Percentiles rank a stretch among this genome's conserved stretches.
Conservation (phyloP, 2,113 vertebrate genomes). For the Pseudorectes ferrugineus region DNA sequence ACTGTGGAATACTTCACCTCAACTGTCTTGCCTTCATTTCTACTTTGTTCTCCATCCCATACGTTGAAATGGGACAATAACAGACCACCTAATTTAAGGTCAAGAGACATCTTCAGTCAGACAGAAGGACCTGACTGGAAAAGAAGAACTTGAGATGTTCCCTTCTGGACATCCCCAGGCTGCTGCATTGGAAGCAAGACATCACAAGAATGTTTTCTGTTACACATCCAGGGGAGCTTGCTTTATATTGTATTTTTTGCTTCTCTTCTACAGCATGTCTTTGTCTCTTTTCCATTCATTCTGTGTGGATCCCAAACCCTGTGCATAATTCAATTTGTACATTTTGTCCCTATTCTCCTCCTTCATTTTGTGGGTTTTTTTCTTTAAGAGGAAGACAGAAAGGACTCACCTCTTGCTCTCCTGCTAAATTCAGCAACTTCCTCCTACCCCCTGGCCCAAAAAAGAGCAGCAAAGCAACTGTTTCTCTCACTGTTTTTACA, state of each 20-base stretch:
- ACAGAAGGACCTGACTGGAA: background rate
- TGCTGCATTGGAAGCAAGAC: fast-evolving
- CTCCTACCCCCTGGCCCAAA: background rate
- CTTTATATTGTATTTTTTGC: background rate
- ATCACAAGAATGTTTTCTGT: background rate
- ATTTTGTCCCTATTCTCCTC: background rate
- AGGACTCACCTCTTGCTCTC: background rate
- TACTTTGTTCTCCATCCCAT: background rate
- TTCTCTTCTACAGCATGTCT: background rate
- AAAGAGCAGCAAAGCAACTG: constrained; percentile 29
- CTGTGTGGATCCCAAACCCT: background rate
- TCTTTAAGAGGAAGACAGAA: background rate
- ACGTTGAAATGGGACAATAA: background rate
- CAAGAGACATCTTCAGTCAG: background rate
- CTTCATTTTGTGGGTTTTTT: background rate
- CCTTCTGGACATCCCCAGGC: background rate
- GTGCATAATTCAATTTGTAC: background rate
- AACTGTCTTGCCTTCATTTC: background rate
- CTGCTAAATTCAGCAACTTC: background rate
- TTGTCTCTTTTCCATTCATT: background rate
- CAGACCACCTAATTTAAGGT: background rate
- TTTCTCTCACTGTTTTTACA: background rate
- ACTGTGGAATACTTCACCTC: background rate
- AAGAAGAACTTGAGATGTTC: background rate
- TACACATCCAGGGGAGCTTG: background rate